Base-by-base conservation (phyloP, 1,140 invertebrate species). In the Drosophila nebulosa region DNA sequence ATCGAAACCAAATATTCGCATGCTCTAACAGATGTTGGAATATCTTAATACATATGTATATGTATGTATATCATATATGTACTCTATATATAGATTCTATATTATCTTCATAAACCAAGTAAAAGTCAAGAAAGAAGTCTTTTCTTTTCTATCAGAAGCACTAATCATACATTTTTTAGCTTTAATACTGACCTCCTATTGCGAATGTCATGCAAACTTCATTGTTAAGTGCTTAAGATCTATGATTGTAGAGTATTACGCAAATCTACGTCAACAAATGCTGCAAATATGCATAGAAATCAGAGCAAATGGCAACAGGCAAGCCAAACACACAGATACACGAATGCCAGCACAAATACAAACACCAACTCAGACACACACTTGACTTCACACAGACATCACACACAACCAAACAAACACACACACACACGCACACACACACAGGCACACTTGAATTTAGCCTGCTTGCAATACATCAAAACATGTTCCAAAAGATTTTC, bases 401-500 rank as follows among this genome's bases (percentile, higher is more conserved):
- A 21, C 22, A 60, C 22, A 68, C 21, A 36, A 5, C 5, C n/a
- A 63, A 14, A 63, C 1, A 42, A n/a, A 30, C 53, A 46, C 16
- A 51, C 24, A 50, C 14, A 46, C n/a, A 68, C 26, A 60, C 32
- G 22, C 36, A 55, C 35, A 57, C 24, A 32, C 3, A 55, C 26
- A 74, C 36, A 64, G 26, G 51, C 35, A 64, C 5, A 56, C 26
- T 39, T 39, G n/a, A 60, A 36, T 46, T 26, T 18, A 1, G 32
- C 60, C 60, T 52, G 64, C 64, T 67, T 39, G 71, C 64, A 59
- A 74, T 85, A 79, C 70, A 86, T 86, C 80, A 77, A 79, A 86
- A 69, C 64, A 74, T 85, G 62, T 81, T 86, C 81, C 66, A 86
- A 77, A 55, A 85, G 81, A 86, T 80, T 85, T 85, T 75, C 81